Percentiles rank a stretch among this genome's conserved stretches.
Conservation (phyloP, 2,113 vertebrate species). For the Condylura cristata region DNA sequence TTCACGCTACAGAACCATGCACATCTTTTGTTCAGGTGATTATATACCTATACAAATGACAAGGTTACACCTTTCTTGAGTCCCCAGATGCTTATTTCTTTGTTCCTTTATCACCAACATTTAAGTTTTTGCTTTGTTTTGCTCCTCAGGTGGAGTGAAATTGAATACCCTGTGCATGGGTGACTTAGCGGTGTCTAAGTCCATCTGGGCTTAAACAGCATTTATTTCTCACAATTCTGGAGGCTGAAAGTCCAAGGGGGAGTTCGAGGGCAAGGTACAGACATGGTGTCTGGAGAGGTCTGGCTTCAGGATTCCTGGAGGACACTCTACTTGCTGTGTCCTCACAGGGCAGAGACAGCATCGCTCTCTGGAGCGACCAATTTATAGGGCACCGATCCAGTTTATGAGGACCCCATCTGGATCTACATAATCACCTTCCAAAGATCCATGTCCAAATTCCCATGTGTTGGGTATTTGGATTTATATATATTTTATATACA, state of each 20-base stretch:
- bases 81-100: neutral
- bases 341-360: neutral
- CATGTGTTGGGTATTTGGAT: neutral
- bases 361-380: neutral
- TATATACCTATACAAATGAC: neutral
- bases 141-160: neutral
- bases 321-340: neutral
- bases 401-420: neutral
- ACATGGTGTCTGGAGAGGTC: neutral
- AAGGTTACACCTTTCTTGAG: neutral
- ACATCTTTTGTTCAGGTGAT: neutral
- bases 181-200: neutral
- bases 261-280: neutral
- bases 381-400: neutral
- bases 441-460: neutral
- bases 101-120: neutral
- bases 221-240: neutral
- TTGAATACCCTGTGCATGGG: neutral
- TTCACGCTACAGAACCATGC: neutral
- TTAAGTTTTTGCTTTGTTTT: neutral
- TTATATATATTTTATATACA: no score
- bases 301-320: neutral
- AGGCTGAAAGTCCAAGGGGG: neutral
- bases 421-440: neutral
- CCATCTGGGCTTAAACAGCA: neutral